phyloP scores from a whole-genome alignment of 23 tunicate species.

The Styela clava region DNA sequence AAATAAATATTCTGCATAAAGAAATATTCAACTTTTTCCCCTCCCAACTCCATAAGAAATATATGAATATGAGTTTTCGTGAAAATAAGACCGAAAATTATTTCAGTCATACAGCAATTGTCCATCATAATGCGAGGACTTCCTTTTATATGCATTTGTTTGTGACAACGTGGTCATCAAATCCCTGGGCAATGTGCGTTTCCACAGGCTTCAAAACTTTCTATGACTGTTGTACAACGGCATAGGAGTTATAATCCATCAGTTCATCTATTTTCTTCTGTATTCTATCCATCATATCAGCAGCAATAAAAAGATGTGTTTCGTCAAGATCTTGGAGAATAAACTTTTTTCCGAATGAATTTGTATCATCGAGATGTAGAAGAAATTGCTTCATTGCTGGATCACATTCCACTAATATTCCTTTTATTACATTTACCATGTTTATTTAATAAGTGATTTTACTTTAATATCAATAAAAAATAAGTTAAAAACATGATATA shows the following conservation, averaged over 20 bases:
- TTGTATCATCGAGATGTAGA: conserved; percentile 69
- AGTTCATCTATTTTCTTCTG: conserved; percentile 77
- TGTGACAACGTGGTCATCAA: too few species aligned
- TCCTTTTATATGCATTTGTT: too few species aligned
- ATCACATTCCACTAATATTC: conserved; percentile 81
- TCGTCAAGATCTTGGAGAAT: conserved; percentile 92
- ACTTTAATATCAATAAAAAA: not conserved
- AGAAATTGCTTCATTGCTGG: conserved; percentile 96
- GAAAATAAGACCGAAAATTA: too few species aligned
- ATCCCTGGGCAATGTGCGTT: too few species aligned
- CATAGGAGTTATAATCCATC: conserved; percentile 80
- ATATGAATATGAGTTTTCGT: too few species aligned
- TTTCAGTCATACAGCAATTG: too few species aligned
- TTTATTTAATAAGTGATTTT: conserved; percentile 1
- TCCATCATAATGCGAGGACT: too few species aligned
- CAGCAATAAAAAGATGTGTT: conserved; percentile 74
- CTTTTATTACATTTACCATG: conserved; percentile 91
- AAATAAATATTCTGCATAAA: too few species aligned
- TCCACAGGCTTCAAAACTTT: too few species aligned
- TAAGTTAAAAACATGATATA: not conserved
- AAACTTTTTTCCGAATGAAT: conserved; percentile 61
- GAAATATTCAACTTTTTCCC: too few species aligned
- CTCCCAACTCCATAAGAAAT: too few species aligned
- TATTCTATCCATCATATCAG: conserved; percentile 51
- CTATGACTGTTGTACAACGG: conserved; percentile 55